These are phyloP conservation scores for Agrotis clavis DNA, from an alignment of 2,888 invertebrate genomes.

Conservation along the genomic window DNA sequence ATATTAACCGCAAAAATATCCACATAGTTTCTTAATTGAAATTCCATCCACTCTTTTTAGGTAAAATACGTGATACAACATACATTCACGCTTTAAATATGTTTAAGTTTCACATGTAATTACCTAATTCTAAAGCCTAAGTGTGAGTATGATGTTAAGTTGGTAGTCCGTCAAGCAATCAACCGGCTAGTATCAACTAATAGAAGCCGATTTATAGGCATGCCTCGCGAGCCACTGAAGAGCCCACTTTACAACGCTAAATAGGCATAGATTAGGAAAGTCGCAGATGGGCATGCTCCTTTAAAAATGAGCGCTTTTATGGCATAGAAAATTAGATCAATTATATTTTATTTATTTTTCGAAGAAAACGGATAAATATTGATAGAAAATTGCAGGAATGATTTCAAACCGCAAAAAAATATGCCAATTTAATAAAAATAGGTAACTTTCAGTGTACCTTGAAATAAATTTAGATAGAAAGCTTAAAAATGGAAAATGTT, in stretches of 20 bases:
- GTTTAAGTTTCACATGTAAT: constrained; percentile 34
- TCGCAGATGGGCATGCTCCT: background rate
- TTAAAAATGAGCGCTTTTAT: too few species aligned
- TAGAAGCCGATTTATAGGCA: constrained; percentile 57
- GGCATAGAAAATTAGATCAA: too few species aligned
- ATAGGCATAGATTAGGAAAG: constrained; percentile 55
- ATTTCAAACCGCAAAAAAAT: background rate
- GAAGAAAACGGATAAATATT: too few species aligned
- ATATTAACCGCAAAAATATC: constrained; percentile 4
- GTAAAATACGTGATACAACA: constrained; percentile 11
- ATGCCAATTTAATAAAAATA: background rate
- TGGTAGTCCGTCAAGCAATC: constrained; percentile 34
- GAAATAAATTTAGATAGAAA: background rate
- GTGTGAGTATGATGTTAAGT: constrained; percentile 33
- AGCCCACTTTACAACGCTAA: constrained; percentile 42
- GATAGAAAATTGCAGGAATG: too few species aligned
- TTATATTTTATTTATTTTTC: too few species aligned
- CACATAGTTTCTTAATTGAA: constrained; percentile 45
- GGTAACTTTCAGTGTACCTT: background rate
- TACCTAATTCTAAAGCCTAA: constrained; percentile 46
- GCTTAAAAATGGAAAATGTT: background rate
- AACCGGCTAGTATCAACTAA: constrained; percentile 38
- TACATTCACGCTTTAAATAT: constrained; percentile 34
- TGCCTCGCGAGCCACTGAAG: constrained; percentile 41
- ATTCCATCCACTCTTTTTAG: constrained; percentile 28